Base-by-base conservation (phyloP, 64 coral and sea anemone species). In the Pocillopora verrucosa region DNA sequence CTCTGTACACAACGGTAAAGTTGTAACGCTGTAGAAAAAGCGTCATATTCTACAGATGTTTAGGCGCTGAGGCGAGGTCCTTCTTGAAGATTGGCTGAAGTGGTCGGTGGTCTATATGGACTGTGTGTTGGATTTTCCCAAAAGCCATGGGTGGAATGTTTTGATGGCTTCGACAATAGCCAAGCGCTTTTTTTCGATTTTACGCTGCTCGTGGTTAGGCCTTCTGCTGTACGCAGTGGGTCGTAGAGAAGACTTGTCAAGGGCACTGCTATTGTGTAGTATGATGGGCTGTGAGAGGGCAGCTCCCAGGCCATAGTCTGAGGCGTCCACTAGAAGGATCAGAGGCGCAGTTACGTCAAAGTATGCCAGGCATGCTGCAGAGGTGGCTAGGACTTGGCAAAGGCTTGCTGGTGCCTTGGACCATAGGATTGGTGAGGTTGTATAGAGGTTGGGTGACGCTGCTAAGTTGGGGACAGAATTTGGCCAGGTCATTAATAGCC, bases 71-170 rank as follows among this genome's bases (percentile, higher is more conserved):
- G 70, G 80, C 38, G 9, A 61, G 80, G 59, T 63, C 80, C 62
- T 83, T 83, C 56, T 87, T 36, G 36, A 74, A 60, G 68, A 56
- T 87, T 24, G 84, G 59, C 74, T 87, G 84, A 30, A 87, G 84
- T 10, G 51, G 61, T 87, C 74, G 70, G 9, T 59, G 84, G 68
- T 58, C 69, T 30, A 69, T 87, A 41, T 74, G 84, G 24, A 87
- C 38, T 10, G 15, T 13, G 84, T 87, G 37, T 74, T 57, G 25
- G 56, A 19, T 74, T 87, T 87, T 73, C 84, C 30, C 30, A 30
- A 30, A 30, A 30, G 30, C 30, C 30, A 30, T 30, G 30, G 30
- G 30, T 30, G 30, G 30, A 30, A 30, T 30, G 0, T 30, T 30
- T 30, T 30, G 30, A 30, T 30, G 30, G 30, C 30, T 30, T 30